phyloP scores from a whole-genome alignment of 30 jellyfish, hydroid and myxozoan species.

The Nemopilema nomurai region DNA sequence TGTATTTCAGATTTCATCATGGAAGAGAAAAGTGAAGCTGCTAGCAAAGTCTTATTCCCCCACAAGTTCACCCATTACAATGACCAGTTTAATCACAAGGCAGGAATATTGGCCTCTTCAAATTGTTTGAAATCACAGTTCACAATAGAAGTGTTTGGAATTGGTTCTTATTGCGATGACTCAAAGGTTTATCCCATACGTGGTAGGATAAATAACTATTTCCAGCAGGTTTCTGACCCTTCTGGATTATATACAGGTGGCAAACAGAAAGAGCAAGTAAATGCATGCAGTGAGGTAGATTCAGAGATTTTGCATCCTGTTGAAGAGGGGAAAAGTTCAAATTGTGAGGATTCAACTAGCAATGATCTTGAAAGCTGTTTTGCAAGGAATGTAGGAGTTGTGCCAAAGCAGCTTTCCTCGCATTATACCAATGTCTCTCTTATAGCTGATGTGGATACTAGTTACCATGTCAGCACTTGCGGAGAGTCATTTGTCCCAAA shows the following conservation, averaged over 20 bases:
- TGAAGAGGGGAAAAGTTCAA: neutral
- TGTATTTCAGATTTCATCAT: neutral
- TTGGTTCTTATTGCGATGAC: neutral
- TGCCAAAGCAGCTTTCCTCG: too few relatives aligned
- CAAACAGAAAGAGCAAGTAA: neutral
- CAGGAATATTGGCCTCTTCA: neutral
- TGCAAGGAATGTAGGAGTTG: too few relatives aligned
- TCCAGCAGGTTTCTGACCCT: neutral
- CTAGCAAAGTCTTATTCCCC: too few relatives aligned
- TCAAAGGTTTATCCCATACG: neutral
- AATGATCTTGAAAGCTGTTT: neutral
- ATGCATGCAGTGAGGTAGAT: neutral
- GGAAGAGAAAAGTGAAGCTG: neutral
- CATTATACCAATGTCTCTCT: too few relatives aligned
- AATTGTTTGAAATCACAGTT: too few relatives aligned
- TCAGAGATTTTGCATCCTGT: neutral
- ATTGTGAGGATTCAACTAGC: neutral
- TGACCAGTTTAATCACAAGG: neutral
- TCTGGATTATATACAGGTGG: neutral
- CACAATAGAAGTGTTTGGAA: neutral
- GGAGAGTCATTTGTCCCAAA: too few relatives aligned
- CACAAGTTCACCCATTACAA: neutral
- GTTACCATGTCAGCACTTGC: too few relatives aligned
- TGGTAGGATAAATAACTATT: neutral
- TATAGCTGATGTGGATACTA: too few relatives aligned